Conservation (phyloP, 1,140 invertebrate species). For the Carposina sasakii region DNA sequence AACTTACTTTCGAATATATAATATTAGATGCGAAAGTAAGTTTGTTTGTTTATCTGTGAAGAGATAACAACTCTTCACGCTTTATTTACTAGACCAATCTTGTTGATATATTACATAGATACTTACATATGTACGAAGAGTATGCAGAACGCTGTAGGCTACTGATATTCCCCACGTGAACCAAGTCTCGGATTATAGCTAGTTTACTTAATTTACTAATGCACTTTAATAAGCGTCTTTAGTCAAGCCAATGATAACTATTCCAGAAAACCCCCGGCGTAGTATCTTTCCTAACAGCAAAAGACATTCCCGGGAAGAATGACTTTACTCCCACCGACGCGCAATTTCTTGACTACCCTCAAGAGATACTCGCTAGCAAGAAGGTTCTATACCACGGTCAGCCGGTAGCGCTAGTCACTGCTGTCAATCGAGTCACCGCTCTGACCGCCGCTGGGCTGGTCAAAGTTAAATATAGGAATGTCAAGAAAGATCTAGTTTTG, state of each 20-base stretch:
- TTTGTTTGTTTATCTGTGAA: too few relatives aligned
- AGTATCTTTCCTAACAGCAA: slow-evolving; percentile 78
- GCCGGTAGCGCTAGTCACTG: slow-evolving; percentile 81
- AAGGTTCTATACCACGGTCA: slow-evolving; percentile 79
- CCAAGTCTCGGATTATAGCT: too few relatives aligned
- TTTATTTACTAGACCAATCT: too few relatives aligned
- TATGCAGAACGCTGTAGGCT: too few relatives aligned
- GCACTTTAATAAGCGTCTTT: background rate
- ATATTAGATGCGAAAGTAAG: too few relatives aligned
- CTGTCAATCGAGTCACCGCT: slow-evolving; percentile 74
- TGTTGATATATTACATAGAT: too few relatives aligned
- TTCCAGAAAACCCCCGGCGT: slow-evolving; percentile 79
- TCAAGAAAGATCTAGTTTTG: slow-evolving; percentile 38
- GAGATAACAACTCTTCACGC: too few relatives aligned
- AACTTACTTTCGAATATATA: too few relatives aligned
- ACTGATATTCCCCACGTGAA: too few relatives aligned
- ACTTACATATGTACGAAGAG: too few relatives aligned
- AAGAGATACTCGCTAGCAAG: slow-evolving; percentile 72
- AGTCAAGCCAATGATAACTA: too few relatives aligned
- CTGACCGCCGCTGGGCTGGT: slow-evolving; percentile 77
- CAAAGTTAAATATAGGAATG: slow-evolving; percentile 76
- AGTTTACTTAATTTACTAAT: too few relatives aligned
- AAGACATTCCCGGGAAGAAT: slow-evolving; percentile 85
- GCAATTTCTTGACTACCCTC: slow-evolving; percentile 37
- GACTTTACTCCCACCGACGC: slow-evolving; percentile 56